Evolutionary conservation across 2,888 invertebrate species (phyloP).

Genomic region (Muschampia plurimacula): DNA sequence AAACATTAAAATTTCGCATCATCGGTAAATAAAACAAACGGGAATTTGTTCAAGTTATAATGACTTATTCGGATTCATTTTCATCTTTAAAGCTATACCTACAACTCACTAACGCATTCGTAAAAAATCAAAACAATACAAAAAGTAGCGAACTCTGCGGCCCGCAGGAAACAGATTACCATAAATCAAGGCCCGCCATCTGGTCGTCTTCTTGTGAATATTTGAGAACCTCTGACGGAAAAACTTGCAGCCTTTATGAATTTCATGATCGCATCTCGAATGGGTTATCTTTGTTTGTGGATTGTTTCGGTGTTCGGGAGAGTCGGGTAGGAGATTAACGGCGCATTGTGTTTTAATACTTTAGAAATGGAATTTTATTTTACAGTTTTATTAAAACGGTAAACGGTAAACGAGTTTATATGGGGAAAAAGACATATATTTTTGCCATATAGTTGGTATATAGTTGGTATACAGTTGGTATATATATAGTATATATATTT

Average conservation of each 20-base stretch:
- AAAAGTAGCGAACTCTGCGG: conserved; percentile 16
- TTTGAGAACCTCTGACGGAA: conserved; percentile 39
- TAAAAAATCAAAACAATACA: conserved; percentile 27
- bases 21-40: too few species aligned
- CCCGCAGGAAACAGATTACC: conserved; percentile 36
- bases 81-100: background rate
- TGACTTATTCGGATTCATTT: too few species aligned
- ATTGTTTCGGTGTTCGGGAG: background rate
- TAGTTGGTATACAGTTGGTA: too few species aligned
- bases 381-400: background rate
- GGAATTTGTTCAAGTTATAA: too few species aligned
- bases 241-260: conserved; percentile 33
- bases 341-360: background rate
- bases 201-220: conserved; percentile 43
- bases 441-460: too few species aligned
- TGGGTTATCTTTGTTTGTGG: conserved; percentile 32
- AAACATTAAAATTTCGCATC: too few species aligned
- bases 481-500: too few species aligned
- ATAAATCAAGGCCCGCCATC: conserved; percentile 42
- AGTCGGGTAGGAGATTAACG: background rate
- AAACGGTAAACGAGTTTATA: too few species aligned
- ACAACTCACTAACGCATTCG: conserved; percentile 8
- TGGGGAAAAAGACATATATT: too few species aligned
- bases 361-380: background rate
- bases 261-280: conserved; percentile 33